Base-by-base conservation (phyloP, 2,797 vertebrate genomes). In the Danio kyathit region DNA sequence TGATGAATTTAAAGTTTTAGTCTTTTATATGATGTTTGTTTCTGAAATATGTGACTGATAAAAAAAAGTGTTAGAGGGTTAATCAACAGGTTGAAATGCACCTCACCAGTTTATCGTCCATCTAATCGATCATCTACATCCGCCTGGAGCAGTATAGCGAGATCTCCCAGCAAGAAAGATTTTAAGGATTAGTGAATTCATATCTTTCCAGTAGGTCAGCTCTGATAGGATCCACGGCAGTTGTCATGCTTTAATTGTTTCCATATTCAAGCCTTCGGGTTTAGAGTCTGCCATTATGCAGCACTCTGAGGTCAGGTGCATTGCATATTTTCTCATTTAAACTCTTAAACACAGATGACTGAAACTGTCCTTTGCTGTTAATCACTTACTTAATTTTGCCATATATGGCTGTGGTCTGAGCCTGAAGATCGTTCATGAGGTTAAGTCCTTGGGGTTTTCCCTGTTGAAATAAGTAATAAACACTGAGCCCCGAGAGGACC, bases 361-460 rank as follows among this genome's bases (percentile, higher is more conserved):
- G 43, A 74, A 48, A 74, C 72, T 48, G 57, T 48, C 57, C 19
- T 60, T 46, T 1, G 0, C 14, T 10, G 9, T 49, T 61, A 60
- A 61, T 74, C 72, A 11, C 9, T 7, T 48, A 11, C n/a, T 44
- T 74, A n/a, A 60, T 74, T 48, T 74, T 0, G 21, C 72, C 72
- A 61, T 74, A n/a, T 74, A 74, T 13, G 72, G 14, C 21, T 60
- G 43, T n/a, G 43, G 4, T 61, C 14, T 49, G 44, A 74, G 57
- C 19, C 72, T 74, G 41, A 74, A 60, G 44, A 74, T 74, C 14
- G 16, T 74, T 60, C n/a, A 56, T 61, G 57, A 74, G 43, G 16
- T 57, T 72, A 57, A 57, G 52, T 74, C 57, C 16, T 48, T 9
- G 12, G 40, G 70, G 52, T 46, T 46, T 70, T 49, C 17, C 4